Conservation (phyloP, 2,888 invertebrate species). For the Diarsia brunnea region DNA sequence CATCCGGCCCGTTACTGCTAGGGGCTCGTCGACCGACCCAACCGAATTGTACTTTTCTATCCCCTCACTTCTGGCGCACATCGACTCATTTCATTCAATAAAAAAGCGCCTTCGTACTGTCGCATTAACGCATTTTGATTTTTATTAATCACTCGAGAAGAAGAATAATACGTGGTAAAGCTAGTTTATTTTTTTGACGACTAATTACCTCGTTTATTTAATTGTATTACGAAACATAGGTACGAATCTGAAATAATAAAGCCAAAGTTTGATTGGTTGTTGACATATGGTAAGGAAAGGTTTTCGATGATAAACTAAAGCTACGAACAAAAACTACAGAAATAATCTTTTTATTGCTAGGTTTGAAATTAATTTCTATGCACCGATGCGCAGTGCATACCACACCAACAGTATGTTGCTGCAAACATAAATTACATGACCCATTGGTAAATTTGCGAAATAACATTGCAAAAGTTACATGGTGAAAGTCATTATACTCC, state of each 20-base stretch:
- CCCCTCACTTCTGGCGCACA: conserved; percentile 65
- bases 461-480: conserved; percentile 64
- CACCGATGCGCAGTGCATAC: conserved; percentile 38
- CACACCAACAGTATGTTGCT: conserved; percentile 37
- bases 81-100: conserved; percentile 72
- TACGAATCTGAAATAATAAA: background rate
- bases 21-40: conserved; percentile 77
- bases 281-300: background rate
- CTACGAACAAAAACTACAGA: background rate
- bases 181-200: background rate
- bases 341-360: conserved; percentile 2
- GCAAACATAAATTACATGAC: conserved; percentile 58
- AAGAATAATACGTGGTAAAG: background rate
- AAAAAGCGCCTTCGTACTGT: conserved; percentile 59
- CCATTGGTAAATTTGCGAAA: conserved; percentile 72
- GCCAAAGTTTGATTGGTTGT: background rate
- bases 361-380: conserved; percentile 21
- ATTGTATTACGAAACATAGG: conserved; percentile 6
- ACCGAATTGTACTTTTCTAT: conserved; percentile 76
- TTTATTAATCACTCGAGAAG: conserved; percentile 30
- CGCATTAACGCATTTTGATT: background rate
- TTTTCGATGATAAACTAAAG: background rate
- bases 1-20: conserved; percentile 77
- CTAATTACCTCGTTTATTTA: conserved; percentile 18
- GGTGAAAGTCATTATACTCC: conserved; percentile 78